Evolutionary conservation across 2,797 vertebrate genomes (phyloP).

Genomic region (Epinephelus awoara): DNA sequence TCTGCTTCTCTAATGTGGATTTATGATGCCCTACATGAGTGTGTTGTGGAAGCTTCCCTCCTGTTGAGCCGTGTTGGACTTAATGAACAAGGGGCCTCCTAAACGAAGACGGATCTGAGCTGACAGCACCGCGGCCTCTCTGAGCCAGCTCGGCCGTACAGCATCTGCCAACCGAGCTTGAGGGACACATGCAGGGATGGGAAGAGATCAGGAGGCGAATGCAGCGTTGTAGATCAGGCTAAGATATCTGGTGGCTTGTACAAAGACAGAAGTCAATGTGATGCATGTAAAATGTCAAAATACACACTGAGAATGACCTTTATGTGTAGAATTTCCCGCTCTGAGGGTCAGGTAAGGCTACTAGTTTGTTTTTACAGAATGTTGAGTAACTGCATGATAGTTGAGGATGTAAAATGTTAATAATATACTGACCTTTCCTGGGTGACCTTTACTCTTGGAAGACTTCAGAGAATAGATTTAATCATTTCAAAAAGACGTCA

Average conservation of each 20-base stretch:
- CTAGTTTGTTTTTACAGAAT: conserved; percentile 35
- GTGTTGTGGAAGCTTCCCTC: conserved; percentile 65
- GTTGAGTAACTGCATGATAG: conserved; percentile 41
- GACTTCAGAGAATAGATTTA: conserved; percentile 31
- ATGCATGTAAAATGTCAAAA: conserved; percentile 45
- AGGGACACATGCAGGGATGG: conserved; percentile 43
- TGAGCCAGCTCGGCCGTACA: conserved; percentile 37
- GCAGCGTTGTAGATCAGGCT: not conserved
- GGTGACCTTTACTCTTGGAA: conserved; percentile 54
- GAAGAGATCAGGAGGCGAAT: conserved; percentile 23
- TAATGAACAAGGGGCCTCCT: conserved; percentile 76
- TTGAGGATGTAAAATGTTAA: conserved; percentile 65
- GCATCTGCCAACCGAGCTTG: conserved; percentile 63
- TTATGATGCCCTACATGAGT: conserved; percentile 74
- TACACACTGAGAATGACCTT: conserved; percentile 48
- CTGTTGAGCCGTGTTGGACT: conserved; percentile 67
- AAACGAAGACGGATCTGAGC: conserved; percentile 83
- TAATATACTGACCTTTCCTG: conserved; percentile 63
- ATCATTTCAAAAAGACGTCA: conserved; percentile 11
- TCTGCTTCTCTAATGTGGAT: conserved; percentile 81
- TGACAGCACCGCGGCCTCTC: conserved; percentile 70
- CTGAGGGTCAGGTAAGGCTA: conserved; percentile 37
- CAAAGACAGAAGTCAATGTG: not conserved
- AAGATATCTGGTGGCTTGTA: not conserved
- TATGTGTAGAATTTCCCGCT: conserved; percentile 5